A percentile compares a stretch with the other conserved stretches of the same genome.
Conservation (phyloP, 2,113 vertebrate species). For the Phaetusa simplex region DNA sequence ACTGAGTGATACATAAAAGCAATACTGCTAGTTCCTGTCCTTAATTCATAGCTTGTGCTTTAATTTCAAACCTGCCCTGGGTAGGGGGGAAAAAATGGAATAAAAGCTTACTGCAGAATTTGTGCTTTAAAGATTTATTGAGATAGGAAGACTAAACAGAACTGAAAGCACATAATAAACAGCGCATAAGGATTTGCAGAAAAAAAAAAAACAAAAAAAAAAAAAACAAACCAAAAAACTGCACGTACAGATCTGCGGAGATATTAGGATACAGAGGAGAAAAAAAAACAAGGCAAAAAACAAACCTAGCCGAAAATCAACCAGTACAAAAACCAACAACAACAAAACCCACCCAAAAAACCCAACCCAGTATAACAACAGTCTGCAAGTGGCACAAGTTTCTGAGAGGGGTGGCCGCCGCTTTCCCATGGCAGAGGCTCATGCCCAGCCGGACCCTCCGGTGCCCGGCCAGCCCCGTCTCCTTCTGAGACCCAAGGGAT, state of each 20-base stretch:
- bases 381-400: background rate
- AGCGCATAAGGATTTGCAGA: background rate
- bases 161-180: background rate
- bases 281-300: background rate
- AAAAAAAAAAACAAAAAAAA: background rate
- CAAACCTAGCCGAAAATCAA: background rate
- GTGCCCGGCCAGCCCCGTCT: background rate
- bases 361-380: background rate
- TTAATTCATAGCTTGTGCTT: conserved; percentile 39
- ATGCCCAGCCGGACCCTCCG: background rate
- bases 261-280: background rate
- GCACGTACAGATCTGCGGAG: background rate
- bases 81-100: background rate
- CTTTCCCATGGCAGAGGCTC: background rate
- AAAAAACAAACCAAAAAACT: background rate
- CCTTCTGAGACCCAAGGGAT: background rate
- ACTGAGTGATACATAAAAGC: conserved; percentile 35
- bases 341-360: background rate
- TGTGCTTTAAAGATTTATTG: conserved; percentile 18
- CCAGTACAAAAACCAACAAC: background rate
- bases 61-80: conserved; percentile 46
- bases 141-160: background rate
- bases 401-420: background rate
- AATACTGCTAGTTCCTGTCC: conserved; percentile 13
- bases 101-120: conserved; percentile 16